Evolutionary conservation across 1,140 invertebrate species (phyloP), one percentile per base, ranked within the genome.

Genomic region (Bombus picipes): DNA sequence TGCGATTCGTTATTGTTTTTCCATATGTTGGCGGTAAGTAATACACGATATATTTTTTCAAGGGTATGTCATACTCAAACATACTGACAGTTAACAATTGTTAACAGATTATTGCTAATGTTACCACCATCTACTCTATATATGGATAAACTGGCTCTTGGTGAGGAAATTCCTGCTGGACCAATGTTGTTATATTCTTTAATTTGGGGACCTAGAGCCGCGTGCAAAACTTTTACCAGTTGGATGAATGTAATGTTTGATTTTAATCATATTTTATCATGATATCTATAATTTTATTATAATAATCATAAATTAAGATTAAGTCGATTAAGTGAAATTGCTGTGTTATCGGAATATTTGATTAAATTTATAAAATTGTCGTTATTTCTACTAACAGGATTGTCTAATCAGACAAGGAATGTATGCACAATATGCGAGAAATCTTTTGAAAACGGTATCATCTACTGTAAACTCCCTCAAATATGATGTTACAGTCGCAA

Each of bases 1-100:
- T 91, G 97, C 98, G 9, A 97, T 98, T 82, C 98, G 99, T 89
- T 99, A 99, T 94, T 98, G 98, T 92, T 98, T 99, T 91, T 97
- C 97, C 70, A 97, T 98, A 71, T 97, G 97, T 88, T 99, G 98
- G 98, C 97, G 97, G 96, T 97, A 94, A 89, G 82, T 79, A 59
- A 53, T 18, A 32, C 25, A 18, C 6, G 6, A 53, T 53, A 53
- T 53, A 53, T 34, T 66, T 18, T 32, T n/a, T 66, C 6, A 65
- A 65, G 62, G 28, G 13, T 15, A 28, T 65, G 13, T n/a, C 1
- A 65, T 32, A 13, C n/a, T 43, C 13, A n/a, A 18, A 73, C 1
- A 3, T 43, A 18, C 1, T 47, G n/a, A 15, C 2, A 37, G 34
- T 37, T 37, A 37, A 37, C 34, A 47, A 65, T 57, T 93, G 88